Percentiles rank a stretch among this genome's conserved stretches.
phyloP scores from a whole-genome alignment of 2,113 vertebrate genomes.

The Charadrius vociferus region DNA sequence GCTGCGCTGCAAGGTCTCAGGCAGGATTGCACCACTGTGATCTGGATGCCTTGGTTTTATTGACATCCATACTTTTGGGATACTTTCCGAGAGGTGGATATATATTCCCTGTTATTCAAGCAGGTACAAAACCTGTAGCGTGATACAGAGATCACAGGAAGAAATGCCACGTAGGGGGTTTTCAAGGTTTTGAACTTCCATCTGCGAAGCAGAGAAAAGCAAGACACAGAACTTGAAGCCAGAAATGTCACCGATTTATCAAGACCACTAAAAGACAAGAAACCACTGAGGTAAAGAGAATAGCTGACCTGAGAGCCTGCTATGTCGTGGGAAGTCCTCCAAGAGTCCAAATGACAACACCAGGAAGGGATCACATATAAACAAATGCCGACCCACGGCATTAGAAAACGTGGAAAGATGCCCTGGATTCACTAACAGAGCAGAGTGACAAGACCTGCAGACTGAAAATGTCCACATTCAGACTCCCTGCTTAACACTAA shows the following conservation, averaged over 20 bases:
- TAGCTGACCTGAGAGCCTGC: background rate
- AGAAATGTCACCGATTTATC: background rate
- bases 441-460: background rate
- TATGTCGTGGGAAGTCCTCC: background rate
- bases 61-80: background rate
- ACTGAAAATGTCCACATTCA: background rate
- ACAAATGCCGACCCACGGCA: background rate
- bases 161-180: background rate
- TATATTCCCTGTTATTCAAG: background rate
- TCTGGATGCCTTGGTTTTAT: background rate
- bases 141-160: background rate
- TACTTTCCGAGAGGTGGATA: background rate
- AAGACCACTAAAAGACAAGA: background rate
- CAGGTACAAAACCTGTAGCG: background rate
- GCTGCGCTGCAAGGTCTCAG: background rate
- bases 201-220: background rate
- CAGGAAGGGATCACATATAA: background rate
- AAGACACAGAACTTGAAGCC: background rate
- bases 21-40: fast-evolving
- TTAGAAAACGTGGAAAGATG: background rate
- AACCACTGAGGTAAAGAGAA: background rate
- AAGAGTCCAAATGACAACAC: background rate
- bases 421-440: background rate
- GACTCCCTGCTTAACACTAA: background rate
- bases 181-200: background rate